Percentiles rank a stretch among this genome's conserved stretches.
Evolutionary conservation across 2,797 vertebrate species (phyloP).

Genomic region (Danio choprae): DNA sequence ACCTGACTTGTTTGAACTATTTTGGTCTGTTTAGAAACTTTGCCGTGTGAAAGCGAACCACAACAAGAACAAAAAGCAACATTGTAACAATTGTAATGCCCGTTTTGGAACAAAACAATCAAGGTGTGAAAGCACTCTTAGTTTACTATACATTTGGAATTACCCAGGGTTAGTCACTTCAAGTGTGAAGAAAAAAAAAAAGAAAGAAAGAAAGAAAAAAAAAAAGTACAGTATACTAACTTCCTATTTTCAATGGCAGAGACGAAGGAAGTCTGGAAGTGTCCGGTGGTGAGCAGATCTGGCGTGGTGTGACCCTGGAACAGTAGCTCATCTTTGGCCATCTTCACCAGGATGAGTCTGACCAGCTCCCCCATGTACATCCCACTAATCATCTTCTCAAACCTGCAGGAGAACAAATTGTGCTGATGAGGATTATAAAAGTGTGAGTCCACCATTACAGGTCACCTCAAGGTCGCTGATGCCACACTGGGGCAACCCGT

Average conservation of each 20-base stretch:
- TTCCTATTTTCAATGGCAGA: slow-evolving; percentile 87
- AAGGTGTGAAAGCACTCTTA: too few relatives aligned
- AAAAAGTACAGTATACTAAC: slow-evolving; percentile 73
- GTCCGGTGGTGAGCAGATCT: slow-evolving; percentile 83
- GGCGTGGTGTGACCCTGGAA: slow-evolving; percentile 87
- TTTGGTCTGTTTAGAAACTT: too few relatives aligned
- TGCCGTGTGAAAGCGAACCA: too few relatives aligned
- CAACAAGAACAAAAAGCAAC: too few relatives aligned
- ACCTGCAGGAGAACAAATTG: slow-evolving; percentile 73
- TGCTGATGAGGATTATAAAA: background rate
- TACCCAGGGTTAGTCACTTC: too few relatives aligned
- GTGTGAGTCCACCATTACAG: too few relatives aligned
- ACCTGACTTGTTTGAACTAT: too few relatives aligned
- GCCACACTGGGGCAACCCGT: background rate
- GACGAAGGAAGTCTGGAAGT: slow-evolving; percentile 87
- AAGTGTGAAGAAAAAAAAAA: too few relatives aligned
- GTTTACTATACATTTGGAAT: too few relatives aligned
- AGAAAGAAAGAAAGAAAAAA: too few relatives aligned
- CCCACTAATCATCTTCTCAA: slow-evolving; percentile 98
- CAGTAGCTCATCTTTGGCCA: slow-evolving; percentile 88
- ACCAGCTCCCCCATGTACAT: slow-evolving; percentile 98
- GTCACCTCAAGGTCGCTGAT: background rate
- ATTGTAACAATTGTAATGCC: too few relatives aligned
- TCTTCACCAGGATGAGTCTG: slow-evolving; percentile 92
- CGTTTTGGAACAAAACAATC: too few relatives aligned